Evolutionary conservation across 2,797 vertebrate genomes (phyloP).

Genomic region (Alectoris magna): DNA sequence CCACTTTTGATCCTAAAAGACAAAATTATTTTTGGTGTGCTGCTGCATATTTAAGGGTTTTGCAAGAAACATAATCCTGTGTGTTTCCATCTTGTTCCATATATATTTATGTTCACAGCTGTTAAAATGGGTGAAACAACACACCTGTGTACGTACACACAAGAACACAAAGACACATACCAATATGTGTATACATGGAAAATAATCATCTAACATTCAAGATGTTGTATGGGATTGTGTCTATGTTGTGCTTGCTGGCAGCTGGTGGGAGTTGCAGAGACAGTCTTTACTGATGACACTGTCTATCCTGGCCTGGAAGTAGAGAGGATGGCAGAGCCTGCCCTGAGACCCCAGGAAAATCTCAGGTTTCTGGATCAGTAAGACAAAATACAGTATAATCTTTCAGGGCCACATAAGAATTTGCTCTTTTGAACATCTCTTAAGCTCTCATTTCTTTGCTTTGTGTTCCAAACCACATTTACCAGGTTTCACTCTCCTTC

Average conservation of each 20-base stretch:
- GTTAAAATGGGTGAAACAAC: not conserved
- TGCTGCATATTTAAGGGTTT: not conserved
- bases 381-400: not conserved
- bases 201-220: not conserved
- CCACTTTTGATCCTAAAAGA: not conserved
- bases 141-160: accelerated
- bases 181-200: not conserved
- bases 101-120: not conserved
- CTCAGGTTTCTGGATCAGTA: not conserved
- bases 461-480: conserved; percentile 14
- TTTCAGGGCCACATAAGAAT: not conserved
- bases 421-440: conserved; percentile 7
- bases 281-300: not conserved
- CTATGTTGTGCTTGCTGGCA: not conserved
- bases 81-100: not conserved
- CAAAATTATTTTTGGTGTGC: not conserved
- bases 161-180: not conserved
- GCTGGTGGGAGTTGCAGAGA: not conserved
- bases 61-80: not conserved
- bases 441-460: conserved; percentile 23
- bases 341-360: not conserved
- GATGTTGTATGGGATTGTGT: not conserved
- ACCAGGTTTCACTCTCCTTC: conserved; percentile 43
- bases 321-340: not conserved
- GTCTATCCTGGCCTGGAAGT: not conserved